Evolutionary conservation across 2,797 vertebrate species (phyloP).

Genomic region (Muraenolepis orangiensis): DNA sequence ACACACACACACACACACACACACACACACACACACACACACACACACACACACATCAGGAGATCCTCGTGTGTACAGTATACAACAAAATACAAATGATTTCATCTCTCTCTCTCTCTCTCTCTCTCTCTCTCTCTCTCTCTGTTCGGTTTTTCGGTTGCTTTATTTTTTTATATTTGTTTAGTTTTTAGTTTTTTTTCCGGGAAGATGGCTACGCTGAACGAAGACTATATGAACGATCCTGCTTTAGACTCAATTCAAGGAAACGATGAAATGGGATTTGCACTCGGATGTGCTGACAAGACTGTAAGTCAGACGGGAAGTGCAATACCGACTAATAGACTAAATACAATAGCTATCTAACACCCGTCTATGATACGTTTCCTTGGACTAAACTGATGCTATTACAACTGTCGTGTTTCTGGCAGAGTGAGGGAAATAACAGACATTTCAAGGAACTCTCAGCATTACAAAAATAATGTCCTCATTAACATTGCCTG

Average conservation of each 20-base stretch:
- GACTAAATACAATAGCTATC: conserved; percentile 50
- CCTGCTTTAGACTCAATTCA: background rate
- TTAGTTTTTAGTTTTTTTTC: conserved; percentile 72
- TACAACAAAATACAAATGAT: conserved; percentile 73
- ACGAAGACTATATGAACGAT: background rate
- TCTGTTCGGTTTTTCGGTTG: conserved; percentile 66
- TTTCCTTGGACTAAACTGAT: conserved; percentile 60
- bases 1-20: no score
- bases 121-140: no score
- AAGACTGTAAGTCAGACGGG: conserved; percentile 22
- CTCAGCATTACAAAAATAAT: conserved; percentile 71
- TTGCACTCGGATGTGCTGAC: conserved; percentile 34
- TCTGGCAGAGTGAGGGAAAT: conserved; percentile 61
- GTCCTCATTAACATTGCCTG: conserved; percentile 89
- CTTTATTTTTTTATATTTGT: no score
- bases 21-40: no score
- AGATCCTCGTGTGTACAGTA: conserved; percentile 82
- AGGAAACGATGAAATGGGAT: conserved; percentile 13
- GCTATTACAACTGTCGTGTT: conserved; percentile 79
- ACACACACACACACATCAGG: conserved; percentile 40
- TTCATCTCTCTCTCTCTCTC: no score
- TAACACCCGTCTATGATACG: conserved; percentile 57
- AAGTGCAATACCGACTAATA: conserved; percentile 79
- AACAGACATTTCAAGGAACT: conserved; percentile 71
- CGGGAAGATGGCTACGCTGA: background rate